A percentile compares a stretch with the other conserved stretches of the same genome.
Conservation (phyloP, 1,140 invertebrate genomes). For the Apis florea region DNA sequence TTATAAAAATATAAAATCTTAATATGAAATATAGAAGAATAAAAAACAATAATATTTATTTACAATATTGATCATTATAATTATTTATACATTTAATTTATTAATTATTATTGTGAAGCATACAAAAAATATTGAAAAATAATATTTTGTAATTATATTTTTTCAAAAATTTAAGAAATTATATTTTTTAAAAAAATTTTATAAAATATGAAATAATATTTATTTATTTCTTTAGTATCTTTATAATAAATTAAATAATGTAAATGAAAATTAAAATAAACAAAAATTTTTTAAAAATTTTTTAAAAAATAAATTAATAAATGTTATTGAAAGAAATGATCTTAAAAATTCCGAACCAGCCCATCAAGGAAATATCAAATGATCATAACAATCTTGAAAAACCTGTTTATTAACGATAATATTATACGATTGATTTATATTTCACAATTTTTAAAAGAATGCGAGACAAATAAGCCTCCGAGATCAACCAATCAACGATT, state of each 20-base stretch:
- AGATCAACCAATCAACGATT: slow-evolving; percentile 61
- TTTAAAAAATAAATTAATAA: not conserved
- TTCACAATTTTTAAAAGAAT: slow-evolving; percentile 18
- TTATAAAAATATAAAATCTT: slow-evolving; percentile 7
- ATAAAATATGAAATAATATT: not conserved
- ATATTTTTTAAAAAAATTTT: too few relatives aligned
- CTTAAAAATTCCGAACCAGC: slow-evolving; percentile 44
- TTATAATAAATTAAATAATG: not conserved
- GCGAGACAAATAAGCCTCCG: slow-evolving; percentile 52
- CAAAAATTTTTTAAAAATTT: not conserved
- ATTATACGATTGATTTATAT: slow-evolving; percentile 39
- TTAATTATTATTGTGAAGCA: not conserved
- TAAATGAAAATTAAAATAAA: not conserved
- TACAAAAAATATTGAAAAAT: too few relatives aligned
- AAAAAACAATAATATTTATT: slow-evolving; percentile 26
- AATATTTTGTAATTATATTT: not conserved
- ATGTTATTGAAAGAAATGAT: slow-evolving; percentile 6
- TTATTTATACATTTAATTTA: slow-evolving; percentile 19
- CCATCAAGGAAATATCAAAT: slow-evolving; percentile 39
- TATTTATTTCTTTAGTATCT: not conserved
- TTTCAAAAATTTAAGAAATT: not conserved
- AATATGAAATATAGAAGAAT: not conserved
- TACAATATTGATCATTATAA: not conserved
- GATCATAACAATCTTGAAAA: slow-evolving; percentile 46
- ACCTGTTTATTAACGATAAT: slow-evolving; percentile 9